A percentile compares a stretch with the other conserved stretches of the same genome.
These are phyloP conservation scores for Drosophila sechellia DNA, from an alignment of 1,140 invertebrate species.

Conservation along the genomic window DNA sequence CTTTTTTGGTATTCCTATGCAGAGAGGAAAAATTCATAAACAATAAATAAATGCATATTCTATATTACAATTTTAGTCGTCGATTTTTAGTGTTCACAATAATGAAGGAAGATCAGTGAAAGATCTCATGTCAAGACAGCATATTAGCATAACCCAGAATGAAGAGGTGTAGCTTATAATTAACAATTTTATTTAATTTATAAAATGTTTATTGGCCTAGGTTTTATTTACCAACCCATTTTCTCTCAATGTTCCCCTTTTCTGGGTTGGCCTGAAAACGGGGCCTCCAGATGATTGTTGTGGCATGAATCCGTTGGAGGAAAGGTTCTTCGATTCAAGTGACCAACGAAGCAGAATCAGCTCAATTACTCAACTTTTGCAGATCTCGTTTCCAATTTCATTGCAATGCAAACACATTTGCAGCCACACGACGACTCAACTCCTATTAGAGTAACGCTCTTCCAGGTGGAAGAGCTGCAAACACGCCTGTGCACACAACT, in stretches of 20 bases:
- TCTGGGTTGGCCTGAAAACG: neutral
- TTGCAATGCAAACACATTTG: constrained; percentile 61
- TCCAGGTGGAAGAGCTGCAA: constrained; percentile 52
- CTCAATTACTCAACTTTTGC: constrained; percentile 67
- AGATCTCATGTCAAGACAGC: too few relatives aligned
- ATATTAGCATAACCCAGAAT: too few relatives aligned
- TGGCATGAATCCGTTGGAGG: constrained; percentile 42
- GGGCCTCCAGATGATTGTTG: constrained; percentile 50
- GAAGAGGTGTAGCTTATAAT: too few relatives aligned
- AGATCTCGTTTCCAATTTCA: constrained; percentile 61
- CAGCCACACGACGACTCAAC: constrained; percentile 37
- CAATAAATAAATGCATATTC: neutral
- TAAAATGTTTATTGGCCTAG: too few relatives aligned
- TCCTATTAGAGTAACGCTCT: constrained; percentile 41
- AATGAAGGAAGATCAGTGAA: too few relatives aligned
- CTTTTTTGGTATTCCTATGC: constrained; percentile 60
- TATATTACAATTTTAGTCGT: neutral
- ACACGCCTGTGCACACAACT: constrained; percentile 18
- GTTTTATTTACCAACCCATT: neutral
- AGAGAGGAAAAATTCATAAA: constrained; percentile 9
- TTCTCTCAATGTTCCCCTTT: constrained; percentile 11
- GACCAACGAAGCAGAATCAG: constrained; percentile 58
- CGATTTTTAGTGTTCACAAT: too few relatives aligned
- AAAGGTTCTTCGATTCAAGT: constrained; percentile 24
- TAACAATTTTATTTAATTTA: too few relatives aligned